A percentile compares a stretch with the other conserved stretches of the same genome.
Conservation (phyloP, 2,113 vertebrate species). For the Dromaius novaehollandiae region DNA sequence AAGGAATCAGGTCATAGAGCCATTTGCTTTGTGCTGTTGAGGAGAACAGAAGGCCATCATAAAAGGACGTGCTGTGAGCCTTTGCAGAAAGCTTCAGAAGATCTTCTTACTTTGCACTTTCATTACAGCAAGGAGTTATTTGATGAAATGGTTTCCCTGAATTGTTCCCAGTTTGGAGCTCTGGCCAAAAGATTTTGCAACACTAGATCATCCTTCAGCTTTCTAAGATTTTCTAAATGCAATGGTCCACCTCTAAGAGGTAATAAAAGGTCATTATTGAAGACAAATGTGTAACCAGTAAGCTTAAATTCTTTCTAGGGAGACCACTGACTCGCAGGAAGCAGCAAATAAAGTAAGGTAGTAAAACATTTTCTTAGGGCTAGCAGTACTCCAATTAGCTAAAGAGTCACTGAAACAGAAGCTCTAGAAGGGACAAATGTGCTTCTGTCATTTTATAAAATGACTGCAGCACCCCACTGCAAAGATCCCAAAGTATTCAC, state of each 20-base stretch:
- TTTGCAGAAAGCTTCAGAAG: rapidly evolving
- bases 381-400: not conserved
- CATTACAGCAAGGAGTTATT: not conserved
- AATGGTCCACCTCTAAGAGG: not conserved
- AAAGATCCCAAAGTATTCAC: not conserved
- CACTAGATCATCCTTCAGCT: not conserved
- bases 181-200: not conserved
- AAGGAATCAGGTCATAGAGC: not conserved
- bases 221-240: not conserved
- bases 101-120: not conserved
- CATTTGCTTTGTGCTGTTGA: rapidly evolving
- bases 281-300: not conserved
- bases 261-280: not conserved
- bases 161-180: not conserved
- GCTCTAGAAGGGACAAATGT: not conserved
- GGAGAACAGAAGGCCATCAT: not conserved
- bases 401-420: not conserved
- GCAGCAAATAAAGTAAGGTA: not conserved
- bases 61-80: not conserved
- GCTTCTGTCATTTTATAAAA: not conserved
- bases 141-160: not conserved
- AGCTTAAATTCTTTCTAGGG: not conserved
- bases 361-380: not conserved
- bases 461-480: not conserved
- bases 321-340: not conserved